These are phyloP conservation scores for Epinotia nisella DNA, from an alignment of 2,888 invertebrate species.

Conservation along the genomic window DNA sequence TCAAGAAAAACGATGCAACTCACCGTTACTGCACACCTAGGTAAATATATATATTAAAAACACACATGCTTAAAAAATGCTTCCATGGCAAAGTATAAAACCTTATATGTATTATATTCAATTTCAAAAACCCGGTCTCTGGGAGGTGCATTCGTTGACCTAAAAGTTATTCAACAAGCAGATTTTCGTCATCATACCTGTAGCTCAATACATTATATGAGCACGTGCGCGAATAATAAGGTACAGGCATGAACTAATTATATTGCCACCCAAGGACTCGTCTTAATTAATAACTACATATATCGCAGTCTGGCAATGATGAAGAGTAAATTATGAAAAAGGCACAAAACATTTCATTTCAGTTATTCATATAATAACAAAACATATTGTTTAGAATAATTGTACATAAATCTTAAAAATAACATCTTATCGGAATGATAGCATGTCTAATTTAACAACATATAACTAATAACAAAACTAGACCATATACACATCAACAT, in stretches of 20 bases:
- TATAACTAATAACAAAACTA: too few species aligned
- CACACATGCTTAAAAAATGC: too few species aligned
- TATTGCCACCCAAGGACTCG: slow-evolving; percentile 11
- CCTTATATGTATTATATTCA: not conserved
- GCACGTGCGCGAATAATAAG: slow-evolving; percentile 2
- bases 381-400: too few species aligned
- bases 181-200: not conserved
- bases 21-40: too few species aligned
- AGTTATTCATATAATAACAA: too few species aligned
- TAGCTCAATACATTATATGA: not conserved
- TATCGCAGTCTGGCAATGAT: not conserved
- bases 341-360: not conserved
- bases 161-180: not conserved
- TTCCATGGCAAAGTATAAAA: too few species aligned
- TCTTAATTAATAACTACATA: slow-evolving; percentile 12
- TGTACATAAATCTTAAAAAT: too few species aligned
- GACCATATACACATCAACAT: too few species aligned
- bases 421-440: too few species aligned
- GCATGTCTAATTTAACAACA: too few species aligned
- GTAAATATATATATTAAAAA: too few species aligned
- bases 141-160: not conserved
- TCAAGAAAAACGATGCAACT: too few species aligned
- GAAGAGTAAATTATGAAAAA: not conserved
- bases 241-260: slow-evolving; percentile 13
- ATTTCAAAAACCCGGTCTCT: not conserved